Base-by-base conservation (phyloP, 2,113 vertebrate species). In the Chrysochloris asiatica region DNA sequence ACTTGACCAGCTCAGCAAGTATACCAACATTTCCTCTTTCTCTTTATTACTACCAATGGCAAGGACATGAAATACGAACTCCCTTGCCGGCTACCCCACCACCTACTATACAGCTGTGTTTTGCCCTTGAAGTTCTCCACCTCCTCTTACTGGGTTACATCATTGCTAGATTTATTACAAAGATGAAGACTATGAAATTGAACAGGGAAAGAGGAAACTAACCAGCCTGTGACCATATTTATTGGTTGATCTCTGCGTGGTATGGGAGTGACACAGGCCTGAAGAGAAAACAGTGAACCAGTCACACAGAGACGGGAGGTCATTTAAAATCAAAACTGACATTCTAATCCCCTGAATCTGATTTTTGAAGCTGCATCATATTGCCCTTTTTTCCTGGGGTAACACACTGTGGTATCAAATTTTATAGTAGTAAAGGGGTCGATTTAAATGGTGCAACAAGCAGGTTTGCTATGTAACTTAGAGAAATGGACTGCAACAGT, bases 251-350 rank as follows among this genome's bases (percentile, higher is more conserved):
- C 90, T 92, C 65, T 47, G 88, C 4, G 19, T 61, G 14, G 36
- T 11, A 2, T 54, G 3, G 8, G 2, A 8, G 86, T 3, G 9
- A 41, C 76, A 4, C 33, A 26, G 14, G 45, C 65, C 92, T 63
- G 38, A 65, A 90, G 54, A 94, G 81, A 90, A 92, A 94, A 88
- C 90, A 80, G 77, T 5, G 43, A 83, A 21, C 82, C 87, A 94
- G 90, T 83, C 93, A 93, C 95, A 93, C 50, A 43, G 92, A 83
- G 38, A 50, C 93, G 94, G 95, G 94, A 97, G 96, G 90, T 94
- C 52, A 92, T 83, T 94, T 50, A 82, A 73, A 97, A 93, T 93
- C 84, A 48, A 43, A 96, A 95, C 87, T 47, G 45, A 86, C 94
- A 88, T 56, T 75, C 26, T 96, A 96, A 96, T 95, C 96, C 95